Conservation (phyloP, 2,797 vertebrate species). For the Muscicapa striata region DNA sequence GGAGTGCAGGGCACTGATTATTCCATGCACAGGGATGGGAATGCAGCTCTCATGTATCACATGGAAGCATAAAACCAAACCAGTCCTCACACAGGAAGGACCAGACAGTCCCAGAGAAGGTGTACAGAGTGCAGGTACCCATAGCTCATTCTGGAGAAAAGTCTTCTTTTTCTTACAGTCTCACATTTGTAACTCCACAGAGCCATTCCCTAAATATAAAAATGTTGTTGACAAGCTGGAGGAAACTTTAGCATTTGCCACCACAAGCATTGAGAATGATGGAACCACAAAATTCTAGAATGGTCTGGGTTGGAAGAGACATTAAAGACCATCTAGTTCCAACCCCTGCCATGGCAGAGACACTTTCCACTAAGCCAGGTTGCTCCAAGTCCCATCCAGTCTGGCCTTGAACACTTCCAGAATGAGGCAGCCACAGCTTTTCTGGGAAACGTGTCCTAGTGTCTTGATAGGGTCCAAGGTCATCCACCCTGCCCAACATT, state of each 20-base stretch:
- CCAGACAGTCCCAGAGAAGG: background rate
- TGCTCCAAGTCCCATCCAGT: background rate
- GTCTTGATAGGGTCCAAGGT: accelerated
- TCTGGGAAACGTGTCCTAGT: background rate
- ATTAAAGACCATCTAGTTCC: background rate
- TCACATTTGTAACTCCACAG: background rate
- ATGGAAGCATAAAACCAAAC: background rate
- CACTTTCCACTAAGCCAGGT: background rate
- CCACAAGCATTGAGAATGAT: background rate
- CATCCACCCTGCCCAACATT: accelerated
- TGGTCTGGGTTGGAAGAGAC: background rate
- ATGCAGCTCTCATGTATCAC: background rate
- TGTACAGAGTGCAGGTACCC: background rate
- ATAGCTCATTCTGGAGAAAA: background rate
- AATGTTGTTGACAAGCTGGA: background rate
- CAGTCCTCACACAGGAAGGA: background rate
- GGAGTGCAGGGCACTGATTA: background rate
- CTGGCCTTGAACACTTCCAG: background rate
- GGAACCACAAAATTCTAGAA: background rate
- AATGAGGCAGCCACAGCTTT: background rate
- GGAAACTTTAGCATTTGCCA: background rate
- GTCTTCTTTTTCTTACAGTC: background rate
- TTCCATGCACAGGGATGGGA: background rate
- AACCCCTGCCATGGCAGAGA: background rate
- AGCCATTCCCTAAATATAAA: background rate